Evolutionary conservation across 2,888 invertebrate genomes (phyloP), one percentile per base, ranked within the genome.

Genomic region (Drosophila infuscata): DNA sequence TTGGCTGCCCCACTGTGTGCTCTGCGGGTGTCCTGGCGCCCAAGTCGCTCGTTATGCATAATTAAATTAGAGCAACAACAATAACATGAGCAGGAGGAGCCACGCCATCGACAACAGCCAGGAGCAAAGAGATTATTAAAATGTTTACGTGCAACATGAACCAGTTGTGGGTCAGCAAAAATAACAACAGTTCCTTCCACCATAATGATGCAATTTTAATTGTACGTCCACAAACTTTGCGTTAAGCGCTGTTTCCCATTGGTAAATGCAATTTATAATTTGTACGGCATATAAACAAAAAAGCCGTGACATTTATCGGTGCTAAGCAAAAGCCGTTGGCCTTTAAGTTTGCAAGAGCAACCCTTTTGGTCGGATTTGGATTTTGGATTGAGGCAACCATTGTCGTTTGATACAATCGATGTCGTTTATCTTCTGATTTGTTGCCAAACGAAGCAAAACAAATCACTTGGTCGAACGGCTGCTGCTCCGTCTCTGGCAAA

Each of bases 381-480:
- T 46, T 70, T 63, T 52, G 63, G 35, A 56, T 53, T 51, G 71
- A 64, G 65, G 61, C 68, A 79, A 68, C 73, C 82, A 80, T 86
- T 86, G 87, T 85, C 85, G 82, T 81, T 88, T 74, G 82, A 82
- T 88, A 64, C 85, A 85, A 85, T 85, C 87, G 88, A 88, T 83
- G 85, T 83, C 85, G 88, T 85, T 85, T 85, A 88, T 85, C 85
- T 88, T 86, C 84, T 88, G 85, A 85, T 85, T 85, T 85, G 85
- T 85, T 85, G 82, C 88, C 87, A 80, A 85, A 88, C 85, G 85
- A 85, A 86, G 60, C 85, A 88, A 85, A 85, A 88, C 85, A 85
- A 85, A 85, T 85, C 85, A 85, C 85, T 88, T 86, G 88, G 83
- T 76, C 83, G 81, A 84, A 61, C 76, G 88, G 73, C 67, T 76